A percentile compares a stretch with the other conserved stretches of the same genome.
phyloP scores from a whole-genome alignment of 2,888 invertebrate genomes.

The Cybosia mesomella region DNA sequence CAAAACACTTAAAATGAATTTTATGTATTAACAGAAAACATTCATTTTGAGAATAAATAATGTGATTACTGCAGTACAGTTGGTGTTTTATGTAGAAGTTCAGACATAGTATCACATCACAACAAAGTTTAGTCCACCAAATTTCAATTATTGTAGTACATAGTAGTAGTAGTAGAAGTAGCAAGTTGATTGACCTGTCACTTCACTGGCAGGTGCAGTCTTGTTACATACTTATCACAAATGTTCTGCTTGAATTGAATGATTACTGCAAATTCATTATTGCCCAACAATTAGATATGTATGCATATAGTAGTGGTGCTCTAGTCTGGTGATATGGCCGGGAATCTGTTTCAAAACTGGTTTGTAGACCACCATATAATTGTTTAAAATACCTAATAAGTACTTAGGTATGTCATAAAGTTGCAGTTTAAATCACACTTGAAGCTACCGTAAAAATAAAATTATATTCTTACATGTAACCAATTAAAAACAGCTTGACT shows the following conservation, averaged over 20 bases:
- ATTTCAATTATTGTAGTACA: constrained; percentile 1
- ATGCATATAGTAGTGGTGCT: background rate
- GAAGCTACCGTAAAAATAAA: background rate
- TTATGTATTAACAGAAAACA: background rate
- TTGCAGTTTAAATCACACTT: background rate
- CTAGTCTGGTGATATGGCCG: background rate
- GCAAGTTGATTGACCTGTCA: background rate
- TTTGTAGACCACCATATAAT: too few species aligned
- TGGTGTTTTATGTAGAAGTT: background rate
- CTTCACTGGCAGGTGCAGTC: background rate
- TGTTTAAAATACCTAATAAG: too few species aligned
- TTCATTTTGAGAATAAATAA: background rate
- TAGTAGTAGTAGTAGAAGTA: background rate
- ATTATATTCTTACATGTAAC: background rate
- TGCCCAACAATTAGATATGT: background rate
- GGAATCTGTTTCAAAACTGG: background rate
- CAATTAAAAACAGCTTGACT: background rate
- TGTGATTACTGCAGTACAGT: background rate
- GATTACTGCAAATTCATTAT: background rate
- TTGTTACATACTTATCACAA: background rate
- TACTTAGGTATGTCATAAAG: background rate
- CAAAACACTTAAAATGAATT: background rate
- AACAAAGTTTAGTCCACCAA: constrained; percentile 2
- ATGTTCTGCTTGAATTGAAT: constrained; percentile 1
- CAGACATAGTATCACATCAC: background rate